Evolutionary conservation across 1,140 invertebrate species (phyloP), one percentile per base, ranked within the genome.

Genomic region (Calliphora vicina): DNA sequence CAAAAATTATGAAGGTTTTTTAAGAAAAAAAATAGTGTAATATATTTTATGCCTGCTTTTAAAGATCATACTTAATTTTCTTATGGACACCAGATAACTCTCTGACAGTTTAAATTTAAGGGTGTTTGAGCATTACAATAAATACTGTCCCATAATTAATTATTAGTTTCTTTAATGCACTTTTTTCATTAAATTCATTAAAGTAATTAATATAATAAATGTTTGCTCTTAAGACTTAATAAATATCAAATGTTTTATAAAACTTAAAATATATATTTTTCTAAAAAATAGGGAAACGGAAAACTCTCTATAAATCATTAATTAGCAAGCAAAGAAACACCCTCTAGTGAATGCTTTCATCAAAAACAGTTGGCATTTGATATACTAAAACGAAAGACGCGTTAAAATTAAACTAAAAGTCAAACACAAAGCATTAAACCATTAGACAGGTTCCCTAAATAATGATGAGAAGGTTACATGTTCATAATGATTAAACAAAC

Each of bases 281-380:
- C 0, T 17, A 26, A 15, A 35, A 17, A 3, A 17, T 35, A 74
- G 27, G 35, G 35, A 74, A 74, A n/a, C 17, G 12, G 3, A 50
- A 27, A 29, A 74, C 27, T 35, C 10, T 35, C 35, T 35, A 35
- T 35, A 35, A 35, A 74, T 74, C 25, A 35, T 74, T 74, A 35
- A 74, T 74, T 74, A 74, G 8, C 72, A 74, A 27, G 27, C 3
- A 29, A 35, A 10, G 35, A 74, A 42, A 74, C 72, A 74, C 72
- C 72, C 72, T 12, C 72, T 74, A 10, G 74, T 23, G 43, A 78
- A 78, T 78, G 74, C 74, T 78, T 78, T 78, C 74, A 78, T 8
- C 74, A 23, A 78, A 78, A 78, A 78, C 74, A 45, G 74, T 78
- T 78, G 74, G 74, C 23, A 35, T 42, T n/a, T n/a, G n/a, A n/a